Evolutionary conservation across 2,113 vertebrate genomes (phyloP), one percentile per base, ranked within the genome.

Genomic region (Butastur rufipennis): DNA sequence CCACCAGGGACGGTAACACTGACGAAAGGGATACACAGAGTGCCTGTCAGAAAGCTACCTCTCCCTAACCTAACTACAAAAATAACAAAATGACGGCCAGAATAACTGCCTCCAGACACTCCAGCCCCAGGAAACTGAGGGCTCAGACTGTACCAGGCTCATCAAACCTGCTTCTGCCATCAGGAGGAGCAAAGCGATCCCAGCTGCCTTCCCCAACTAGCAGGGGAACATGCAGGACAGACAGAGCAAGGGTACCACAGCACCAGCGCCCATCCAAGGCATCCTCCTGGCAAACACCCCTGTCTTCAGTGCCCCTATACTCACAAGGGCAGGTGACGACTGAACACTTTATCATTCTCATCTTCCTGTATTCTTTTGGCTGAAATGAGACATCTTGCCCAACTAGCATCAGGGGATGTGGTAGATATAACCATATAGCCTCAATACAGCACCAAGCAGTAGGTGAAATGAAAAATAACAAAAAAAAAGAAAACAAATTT

Each of bases 1-100:
- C 31, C 0, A 0, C 34, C 22, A 11, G 43, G 29, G 10, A 56
- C 2, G 7, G 19, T 19, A 84, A 43, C 13, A 21, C 32, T 40
- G 48, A 45, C 1, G 1, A 75, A 17, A 75, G 21, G 16, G 34
- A 8, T 56, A 83, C 29, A 40, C 3, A 61, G 34, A 61, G 12
- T 5, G 6, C 25, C 67, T 38, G 16, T 71, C 62, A 90, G 36
- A 58, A 88, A 70, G 27, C 48, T 77, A 25, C 43, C 20, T 63
- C 26, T 72, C 50, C 48, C 58, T 38, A 66, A 61, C 26, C 25
- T 45, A 83, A 48, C 45, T 36, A 19, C 19, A 88, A 72, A 81
- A 73, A 32, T 31, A 77, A 74, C 6, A 88, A 65, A 47, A 27
- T 25, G 4, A 7, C 2, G 7, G 13, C 4, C 55, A 89, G 50